A percentile compares a stretch with the other conserved stretches of the same genome.
Evolutionary conservation across 1,140 invertebrate species (phyloP).

Genomic region (Apis florea): DNA sequence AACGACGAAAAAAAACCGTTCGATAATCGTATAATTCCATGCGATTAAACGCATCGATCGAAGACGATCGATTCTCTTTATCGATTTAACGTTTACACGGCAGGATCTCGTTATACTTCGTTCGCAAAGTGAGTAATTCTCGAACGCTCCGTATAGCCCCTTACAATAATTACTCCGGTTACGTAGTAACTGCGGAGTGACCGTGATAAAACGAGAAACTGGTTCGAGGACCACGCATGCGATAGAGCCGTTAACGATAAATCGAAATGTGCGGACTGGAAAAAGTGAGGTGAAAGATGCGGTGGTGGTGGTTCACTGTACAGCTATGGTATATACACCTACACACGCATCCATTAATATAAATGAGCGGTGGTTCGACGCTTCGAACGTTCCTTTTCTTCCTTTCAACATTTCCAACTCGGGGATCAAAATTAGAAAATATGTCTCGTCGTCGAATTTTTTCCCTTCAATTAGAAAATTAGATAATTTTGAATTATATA

Average conservation of each 20-base stretch:
- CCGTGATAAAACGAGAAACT: conserved; percentile 67
- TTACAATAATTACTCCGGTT: conserved; percentile 75
- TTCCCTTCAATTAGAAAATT: too few relatives aligned
- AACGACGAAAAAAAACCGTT: background rate
- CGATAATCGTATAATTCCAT: background rate
- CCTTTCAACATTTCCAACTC: too few relatives aligned
- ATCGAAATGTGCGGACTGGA: conserved; percentile 67
- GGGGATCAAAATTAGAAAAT: too few relatives aligned
- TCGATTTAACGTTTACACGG: background rate
- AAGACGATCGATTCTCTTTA: background rate
- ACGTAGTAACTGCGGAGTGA: conserved; percentile 54
- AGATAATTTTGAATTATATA: too few relatives aligned
- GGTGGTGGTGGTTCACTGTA: conserved; percentile 13
- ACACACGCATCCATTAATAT: background rate
- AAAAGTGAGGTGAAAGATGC: conserved; percentile 28
- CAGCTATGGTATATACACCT: conserved; percentile 15
- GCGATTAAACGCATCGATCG: background rate
- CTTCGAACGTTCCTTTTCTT: too few relatives aligned
- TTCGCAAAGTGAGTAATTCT: conserved; percentile 28
- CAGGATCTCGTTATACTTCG: conserved; percentile 1
- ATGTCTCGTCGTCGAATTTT: too few relatives aligned
- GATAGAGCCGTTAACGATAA: conserved; percentile 77
- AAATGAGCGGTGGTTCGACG: background rate
- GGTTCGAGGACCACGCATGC: conserved; percentile 59
- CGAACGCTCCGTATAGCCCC: conserved; percentile 21